phyloP scores from a whole-genome alignment of 2,113 vertebrate species.

The Scartelaos histophorus region DNA sequence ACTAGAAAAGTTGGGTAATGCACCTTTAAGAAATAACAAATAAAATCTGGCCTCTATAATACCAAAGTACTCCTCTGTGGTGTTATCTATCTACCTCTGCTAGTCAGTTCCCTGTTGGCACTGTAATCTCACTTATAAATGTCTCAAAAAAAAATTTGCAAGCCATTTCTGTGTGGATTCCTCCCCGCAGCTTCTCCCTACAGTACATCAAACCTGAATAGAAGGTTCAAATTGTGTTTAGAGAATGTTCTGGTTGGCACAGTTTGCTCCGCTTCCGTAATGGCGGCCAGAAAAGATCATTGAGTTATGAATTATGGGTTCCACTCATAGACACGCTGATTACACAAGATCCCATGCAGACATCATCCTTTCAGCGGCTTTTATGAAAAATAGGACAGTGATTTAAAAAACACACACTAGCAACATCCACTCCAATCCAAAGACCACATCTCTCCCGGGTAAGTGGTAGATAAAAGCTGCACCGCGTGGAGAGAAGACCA shows the following conservation, averaged over 20 bases:
- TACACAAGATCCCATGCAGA: not conserved
- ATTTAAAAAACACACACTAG: not conserved
- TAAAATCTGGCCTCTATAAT: too few species aligned
- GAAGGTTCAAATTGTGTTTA: not conserved
- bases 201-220: not conserved
- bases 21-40: too few species aligned
- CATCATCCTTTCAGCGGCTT: not conserved
- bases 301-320: not conserved
- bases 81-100: not conserved
- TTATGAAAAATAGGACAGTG: conserved; percentile 3
- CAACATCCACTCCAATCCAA: not conserved
- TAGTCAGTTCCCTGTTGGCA: not conserved
- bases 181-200: not conserved
- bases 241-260: not conserved
- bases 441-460: not conserved
- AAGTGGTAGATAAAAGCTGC: not conserved
- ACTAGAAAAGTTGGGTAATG: too few species aligned
- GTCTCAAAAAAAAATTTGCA: not conserved
- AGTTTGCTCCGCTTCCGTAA: not conserved
- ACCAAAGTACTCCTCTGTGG: not conserved
- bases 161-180: not conserved
- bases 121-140: not conserved
- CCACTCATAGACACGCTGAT: not conserved
- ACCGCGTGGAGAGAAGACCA: conserved; percentile 10
- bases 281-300: not conserved